Evolutionary conservation across 2,113 vertebrate genomes (phyloP), one percentile per base, ranked within the genome.

Genomic region (Nicator chloris): DNA sequence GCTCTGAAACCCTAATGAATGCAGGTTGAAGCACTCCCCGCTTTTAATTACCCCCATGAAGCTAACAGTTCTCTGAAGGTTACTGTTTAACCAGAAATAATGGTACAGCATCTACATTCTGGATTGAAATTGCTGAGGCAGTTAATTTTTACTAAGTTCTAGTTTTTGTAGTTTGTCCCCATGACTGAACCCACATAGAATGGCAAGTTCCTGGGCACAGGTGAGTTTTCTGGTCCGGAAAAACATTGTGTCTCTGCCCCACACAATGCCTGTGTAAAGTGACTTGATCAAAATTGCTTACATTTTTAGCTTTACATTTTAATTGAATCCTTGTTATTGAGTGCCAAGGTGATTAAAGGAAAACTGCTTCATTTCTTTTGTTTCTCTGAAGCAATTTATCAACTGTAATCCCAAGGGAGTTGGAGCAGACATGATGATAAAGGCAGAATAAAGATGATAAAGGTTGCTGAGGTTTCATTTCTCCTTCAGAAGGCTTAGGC

Each of bases 381-480:
- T 56, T 47, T 80, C 50, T 77, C 87, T 94, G 84, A 96, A 96
- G 86, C 75, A 82, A 63, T 96, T 73, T 89, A 73, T 96, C 79
- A 77, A 28, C 35, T 66, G 7, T 80, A 57, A 47, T 92, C 78
- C 45, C 39, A 77, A 60, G 56, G 45, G 61, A 71, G 37, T 12
- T 65, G 65, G 91, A 97, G 86, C 92, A 95, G 66, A 65, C 50
- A 17, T 9, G 15, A 35, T 88, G 35, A n/a, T 93, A 86, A 71
- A 87, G 49, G 35, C 78, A 94, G 70, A 70, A 37, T 92, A 69
- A 77, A 51, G 53, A 44, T 76, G 4, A 18, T 37, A 37, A 68
- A 68, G 72, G 71, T 88, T 92, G 79, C 56, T 57, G 39, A 70
- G 53, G 44, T 91, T 90, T 87, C 19, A 61, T 73, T 84, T 90